phyloP scores from a whole-genome alignment of 2,797 vertebrate genomes.

The Hippoglossus hippoglossus region DNA sequence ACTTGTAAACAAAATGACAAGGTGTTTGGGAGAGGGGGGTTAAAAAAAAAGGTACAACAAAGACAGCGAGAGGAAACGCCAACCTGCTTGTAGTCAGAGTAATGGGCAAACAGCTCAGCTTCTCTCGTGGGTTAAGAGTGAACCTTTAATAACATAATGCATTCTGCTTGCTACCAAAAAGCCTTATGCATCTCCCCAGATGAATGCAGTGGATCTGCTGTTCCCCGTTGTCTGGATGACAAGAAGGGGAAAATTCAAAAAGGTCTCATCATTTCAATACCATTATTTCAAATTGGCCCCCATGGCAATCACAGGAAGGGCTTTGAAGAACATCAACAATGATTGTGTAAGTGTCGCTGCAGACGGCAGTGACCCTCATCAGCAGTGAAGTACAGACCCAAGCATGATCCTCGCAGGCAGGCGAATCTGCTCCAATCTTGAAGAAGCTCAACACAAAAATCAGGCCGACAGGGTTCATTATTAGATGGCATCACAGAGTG shows the following conservation, averaged over 20 bases:
- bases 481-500: background rate
- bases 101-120: slow-evolving; percentile 48
- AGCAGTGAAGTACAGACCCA: no score
- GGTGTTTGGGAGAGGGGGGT: slow-evolving; percentile 42
- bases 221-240: slow-evolving; percentile 60
- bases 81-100: slow-evolving; percentile 27
- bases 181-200: slow-evolving; percentile 45
- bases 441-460: background rate
- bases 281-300: slow-evolving; percentile 66
- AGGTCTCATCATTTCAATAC: slow-evolving; percentile 47
- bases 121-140: slow-evolving; percentile 52
- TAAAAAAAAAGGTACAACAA: slow-evolving; percentile 38
- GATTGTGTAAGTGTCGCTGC: background rate
- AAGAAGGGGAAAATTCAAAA: slow-evolving; percentile 55
- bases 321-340: slow-evolving; percentile 46
- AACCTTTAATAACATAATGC: slow-evolving; percentile 55
- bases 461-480: slow-evolving; percentile 1
- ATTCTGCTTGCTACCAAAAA: slow-evolving; percentile 43
- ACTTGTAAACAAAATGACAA: slow-evolving; percentile 74
- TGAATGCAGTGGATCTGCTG: slow-evolving; percentile 48
- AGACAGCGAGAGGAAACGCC: slow-evolving; percentile 24
- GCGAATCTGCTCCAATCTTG: no score
- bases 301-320: slow-evolving; percentile 54
- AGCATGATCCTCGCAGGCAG: no score
- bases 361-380: no score